phyloP scores from a whole-genome alignment of 2,113 vertebrate genomes.

The Lasiurus cinereus region DNA sequence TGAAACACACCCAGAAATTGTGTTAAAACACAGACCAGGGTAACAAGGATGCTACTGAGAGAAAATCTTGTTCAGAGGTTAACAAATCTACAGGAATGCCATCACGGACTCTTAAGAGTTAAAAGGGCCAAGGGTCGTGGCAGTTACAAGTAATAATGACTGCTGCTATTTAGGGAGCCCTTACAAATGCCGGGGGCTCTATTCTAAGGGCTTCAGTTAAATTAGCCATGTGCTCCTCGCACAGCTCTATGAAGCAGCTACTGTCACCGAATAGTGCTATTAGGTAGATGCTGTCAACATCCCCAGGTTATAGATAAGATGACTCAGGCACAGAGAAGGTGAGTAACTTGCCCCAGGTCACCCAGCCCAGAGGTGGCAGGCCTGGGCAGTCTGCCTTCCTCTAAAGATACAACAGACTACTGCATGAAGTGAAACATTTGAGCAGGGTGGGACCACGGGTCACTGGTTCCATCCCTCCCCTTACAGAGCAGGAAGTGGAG shows the following conservation, averaged over 20 bases:
- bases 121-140: rapidly evolving
- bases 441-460: neutral
- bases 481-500: neutral
- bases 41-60: rapidly evolving
- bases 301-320: neutral
- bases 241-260: neutral
- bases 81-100: rapidly evolving
- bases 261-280: neutral
- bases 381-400: neutral
- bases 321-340: neutral
- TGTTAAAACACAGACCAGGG: neutral
- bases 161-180: rapidly evolving
- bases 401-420: too few relatives aligned
- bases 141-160: rapidly evolving
- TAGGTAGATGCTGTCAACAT: too few relatives aligned
- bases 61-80: neutral
- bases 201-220: rapidly evolving
- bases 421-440: rapidly evolving
- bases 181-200: neutral
- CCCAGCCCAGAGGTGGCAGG: neutral
- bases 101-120: rapidly evolving
- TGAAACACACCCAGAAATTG: conserved; percentile 75
- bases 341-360: neutral
- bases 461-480: neutral
- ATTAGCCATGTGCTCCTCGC: rapidly evolving